Evolutionary conservation across 2,113 vertebrate genomes (phyloP), one percentile per base, ranked within the genome.

Genomic region (Anoura caudifer): DNA sequence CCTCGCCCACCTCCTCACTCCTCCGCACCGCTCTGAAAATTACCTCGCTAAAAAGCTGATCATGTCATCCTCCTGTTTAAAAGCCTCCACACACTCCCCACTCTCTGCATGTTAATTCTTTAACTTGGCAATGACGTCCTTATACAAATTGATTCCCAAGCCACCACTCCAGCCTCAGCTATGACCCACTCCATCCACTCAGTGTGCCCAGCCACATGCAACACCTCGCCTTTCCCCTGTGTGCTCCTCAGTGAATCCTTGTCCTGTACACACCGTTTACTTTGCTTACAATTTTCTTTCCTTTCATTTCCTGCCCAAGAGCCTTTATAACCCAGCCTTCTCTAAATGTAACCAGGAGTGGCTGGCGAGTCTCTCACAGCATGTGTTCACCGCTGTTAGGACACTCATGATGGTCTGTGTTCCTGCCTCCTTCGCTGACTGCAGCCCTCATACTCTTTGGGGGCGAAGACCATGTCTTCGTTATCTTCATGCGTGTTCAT

Each of bases 301-400:
- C n/a, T 47, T 83, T 31, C 2, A 28, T 80, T 91, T 31, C 90
- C n/a, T 82, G 59, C 26, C 84, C 73, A 38, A 47, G 47, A 94
- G 36, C 33, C n/a, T 80, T 82, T 72, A 91, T 84, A 79, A 52
- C 4, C 26, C 77, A 72, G 59, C 24, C 75, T 76, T 87, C 24
- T 95, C 45, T 72, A 80, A 69, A 87, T 54, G 83, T 70, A 93
- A 15, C 38, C 73, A 87, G 65, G 85, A 95, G 76, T 41, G 47
- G 56, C 65, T 56, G 81, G 41, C 45, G 67, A 56, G 17, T 8
- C 17, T 81, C 65, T 69, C 82, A 94, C 15, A 15, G 85, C 24
- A 88, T 76, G 43, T 92, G 24, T 24, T 81, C 61, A 72, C 17
- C 81, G 52, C 33, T 41, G 8, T 77, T 93, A 65, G 7, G 45